phyloP scores from a whole-genome alignment of 2,113 vertebrate species.

The Physeter macrocephalus region DNA sequence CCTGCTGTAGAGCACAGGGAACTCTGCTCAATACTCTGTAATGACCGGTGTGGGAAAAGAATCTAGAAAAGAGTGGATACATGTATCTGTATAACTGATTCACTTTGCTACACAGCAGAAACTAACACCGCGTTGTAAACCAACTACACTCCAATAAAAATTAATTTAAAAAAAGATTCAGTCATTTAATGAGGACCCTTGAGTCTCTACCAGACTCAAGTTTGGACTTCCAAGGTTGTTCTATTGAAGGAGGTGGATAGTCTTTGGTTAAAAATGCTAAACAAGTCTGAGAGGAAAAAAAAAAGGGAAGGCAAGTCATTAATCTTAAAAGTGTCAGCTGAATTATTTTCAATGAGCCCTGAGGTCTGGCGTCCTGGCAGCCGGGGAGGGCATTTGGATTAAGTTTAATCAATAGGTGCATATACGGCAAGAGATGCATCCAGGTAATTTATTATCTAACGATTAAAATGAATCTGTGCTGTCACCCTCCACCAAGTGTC shows the following conservation, averaged over 20 bases:
- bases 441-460: constrained; percentile 79
- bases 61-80: no score
- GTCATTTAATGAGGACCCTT: background rate
- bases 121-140: no score
- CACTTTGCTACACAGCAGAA: no score
- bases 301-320: constrained; percentile 74
- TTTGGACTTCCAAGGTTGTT: constrained; percentile 75
- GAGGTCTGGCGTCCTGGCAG: constrained; percentile 71
- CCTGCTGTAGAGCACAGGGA: no score
- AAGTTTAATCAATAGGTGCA: constrained; percentile 83
- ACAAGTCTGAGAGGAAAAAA: constrained; percentile 56
- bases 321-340: constrained; percentile 84
- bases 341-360: constrained; percentile 83
- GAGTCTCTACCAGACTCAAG: background rate
- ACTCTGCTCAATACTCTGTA: no score
- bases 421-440: constrained; percentile 76
- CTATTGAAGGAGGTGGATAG: constrained; percentile 50
- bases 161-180: background rate
- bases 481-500: constrained; percentile 59
- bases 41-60: no score
- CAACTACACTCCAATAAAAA: no score
- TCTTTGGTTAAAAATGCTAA: constrained; percentile 79
- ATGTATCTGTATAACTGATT: no score
- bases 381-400: constrained; percentile 76
- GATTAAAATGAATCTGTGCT: constrained; percentile 74